Conservation (phyloP, 1,140 invertebrate species). For the Drosophila pectinifera region DNA sequence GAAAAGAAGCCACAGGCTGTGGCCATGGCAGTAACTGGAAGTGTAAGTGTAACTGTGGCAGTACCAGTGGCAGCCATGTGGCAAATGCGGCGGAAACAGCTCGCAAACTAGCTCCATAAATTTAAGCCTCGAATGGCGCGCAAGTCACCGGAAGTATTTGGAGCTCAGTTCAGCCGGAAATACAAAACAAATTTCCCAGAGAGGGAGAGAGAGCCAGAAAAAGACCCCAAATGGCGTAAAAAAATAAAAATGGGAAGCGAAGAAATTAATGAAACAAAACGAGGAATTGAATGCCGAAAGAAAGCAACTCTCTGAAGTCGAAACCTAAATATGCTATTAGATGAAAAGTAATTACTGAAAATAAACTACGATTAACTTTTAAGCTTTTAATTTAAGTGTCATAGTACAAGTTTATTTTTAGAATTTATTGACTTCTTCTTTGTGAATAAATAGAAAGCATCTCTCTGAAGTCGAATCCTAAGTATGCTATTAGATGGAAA, state of each 20-base stretch:
- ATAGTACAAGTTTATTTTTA: no score
- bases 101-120: constrained; percentile 72
- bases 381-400: no score
- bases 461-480: constrained; percentile 9
- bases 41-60: constrained; percentile 14
- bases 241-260: constrained; percentile 9
- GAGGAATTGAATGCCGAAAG: constrained; percentile 27
- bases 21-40: constrained; percentile 1
- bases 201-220: not conserved
- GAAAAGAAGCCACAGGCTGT: constrained; percentile 1
- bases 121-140: constrained; percentile 61
- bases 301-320: constrained; percentile 11
- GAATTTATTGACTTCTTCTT: no score
- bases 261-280: constrained; percentile 74
- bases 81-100: constrained; percentile 70
- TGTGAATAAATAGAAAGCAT: no score
- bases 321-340: constrained; percentile 45
- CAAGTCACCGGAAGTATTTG: constrained; percentile 74
- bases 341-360: not conserved
- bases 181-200: constrained; percentile 74
- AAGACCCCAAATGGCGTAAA: constrained; percentile 5
- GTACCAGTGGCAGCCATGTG: constrained; percentile 47
- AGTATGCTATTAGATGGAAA: constrained; percentile 44
- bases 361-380: not conserved
- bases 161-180: constrained; percentile 65